Conservation (phyloP, 2,113 vertebrate species). For the Lepus europaeus region DNA sequence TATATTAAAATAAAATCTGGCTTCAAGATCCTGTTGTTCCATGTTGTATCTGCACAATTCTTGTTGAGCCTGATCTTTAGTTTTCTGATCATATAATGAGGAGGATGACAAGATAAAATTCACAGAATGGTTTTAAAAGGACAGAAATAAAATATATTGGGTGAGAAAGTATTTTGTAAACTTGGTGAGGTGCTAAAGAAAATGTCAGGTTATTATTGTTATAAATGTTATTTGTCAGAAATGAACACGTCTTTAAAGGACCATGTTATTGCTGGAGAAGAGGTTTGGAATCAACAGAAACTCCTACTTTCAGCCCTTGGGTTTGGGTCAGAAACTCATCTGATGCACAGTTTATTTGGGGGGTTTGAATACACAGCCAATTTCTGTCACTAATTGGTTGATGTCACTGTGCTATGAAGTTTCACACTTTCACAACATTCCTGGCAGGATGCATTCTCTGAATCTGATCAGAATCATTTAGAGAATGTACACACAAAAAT, state of each 20-base stretch:
- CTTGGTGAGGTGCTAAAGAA: conserved; percentile 53
- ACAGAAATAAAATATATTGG: conserved; percentile 50
- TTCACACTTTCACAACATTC: conserved; percentile 63
- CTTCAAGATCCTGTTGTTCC: conserved; percentile 49
- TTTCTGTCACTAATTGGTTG: conserved; percentile 72
- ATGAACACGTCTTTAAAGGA: conserved; percentile 24
- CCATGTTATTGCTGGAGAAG: not conserved
- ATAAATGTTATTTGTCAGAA: conserved; percentile 58
- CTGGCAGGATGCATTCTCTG: conserved; percentile 62
- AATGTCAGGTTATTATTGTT: conserved; percentile 56
- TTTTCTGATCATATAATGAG: conserved; percentile 60
- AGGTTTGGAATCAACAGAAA: not conserved
- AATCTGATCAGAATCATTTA: conserved; percentile 80
- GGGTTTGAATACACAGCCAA: conserved; percentile 39
- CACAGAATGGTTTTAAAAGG: conserved; percentile 1
- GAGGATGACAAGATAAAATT: conserved; percentile 41
- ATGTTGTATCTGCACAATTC: conserved; percentile 45
- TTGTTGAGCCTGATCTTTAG: conserved; percentile 17
- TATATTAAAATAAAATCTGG: conserved; percentile 80
- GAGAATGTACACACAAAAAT: conserved; percentile 73
- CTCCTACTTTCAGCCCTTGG: conserved; percentile 51
- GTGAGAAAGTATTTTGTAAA: conserved; percentile 54
- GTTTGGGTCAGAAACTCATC: conserved; percentile 54
- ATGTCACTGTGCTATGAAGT: conserved; percentile 40
- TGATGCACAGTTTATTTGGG: conserved; percentile 56